Conservation (phyloP, 1,140 invertebrate genomes). For the Drosophila dunni region DNA sequence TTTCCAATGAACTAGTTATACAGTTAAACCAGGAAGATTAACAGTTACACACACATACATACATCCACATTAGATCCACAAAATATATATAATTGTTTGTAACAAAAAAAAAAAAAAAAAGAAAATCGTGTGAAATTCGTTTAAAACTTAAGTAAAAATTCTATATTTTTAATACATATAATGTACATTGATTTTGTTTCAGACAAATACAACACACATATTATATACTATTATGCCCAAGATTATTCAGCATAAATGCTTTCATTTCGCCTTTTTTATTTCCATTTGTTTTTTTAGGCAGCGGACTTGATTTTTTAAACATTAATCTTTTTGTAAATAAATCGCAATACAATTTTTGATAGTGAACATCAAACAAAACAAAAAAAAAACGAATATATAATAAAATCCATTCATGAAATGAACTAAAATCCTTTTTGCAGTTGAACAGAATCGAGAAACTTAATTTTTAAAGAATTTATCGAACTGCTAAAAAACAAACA, state of each 20-base stretch:
- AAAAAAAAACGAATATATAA: constrained; percentile 51
- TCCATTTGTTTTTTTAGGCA: constrained; percentile 36
- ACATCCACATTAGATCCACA: constrained; percentile 43
- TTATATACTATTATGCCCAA: neutral
- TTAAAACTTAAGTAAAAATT: constrained; percentile 48
- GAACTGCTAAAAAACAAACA: constrained; percentile 55
- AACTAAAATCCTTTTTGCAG: constrained; percentile 67
- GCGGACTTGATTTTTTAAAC: constrained; percentile 45
- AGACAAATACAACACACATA: constrained; percentile 38
- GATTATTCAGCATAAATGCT: constrained; percentile 17
- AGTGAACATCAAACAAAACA: constrained; percentile 40
- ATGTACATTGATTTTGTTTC: constrained; percentile 43
- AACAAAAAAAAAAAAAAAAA: constrained; percentile 32
- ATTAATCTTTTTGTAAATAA: constrained; percentile 74
- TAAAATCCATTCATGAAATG: constrained; percentile 75
- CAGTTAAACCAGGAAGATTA: constrained; percentile 34
- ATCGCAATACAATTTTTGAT: constrained; percentile 55
- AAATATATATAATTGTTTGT: constrained; percentile 30
- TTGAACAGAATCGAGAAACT: constrained; percentile 41
- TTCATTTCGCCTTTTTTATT: constrained; percentile 20
- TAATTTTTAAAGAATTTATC: constrained; percentile 73
- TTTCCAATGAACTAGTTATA: constrained; percentile 74
- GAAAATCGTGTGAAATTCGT: constrained; percentile 40
- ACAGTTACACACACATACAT: constrained; percentile 24
- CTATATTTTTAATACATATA: constrained; percentile 45